These are phyloP conservation scores for Glyphotaelius pellucidus DNA, from an alignment of 2,888 invertebrate genomes.

Conservation along the genomic window DNA sequence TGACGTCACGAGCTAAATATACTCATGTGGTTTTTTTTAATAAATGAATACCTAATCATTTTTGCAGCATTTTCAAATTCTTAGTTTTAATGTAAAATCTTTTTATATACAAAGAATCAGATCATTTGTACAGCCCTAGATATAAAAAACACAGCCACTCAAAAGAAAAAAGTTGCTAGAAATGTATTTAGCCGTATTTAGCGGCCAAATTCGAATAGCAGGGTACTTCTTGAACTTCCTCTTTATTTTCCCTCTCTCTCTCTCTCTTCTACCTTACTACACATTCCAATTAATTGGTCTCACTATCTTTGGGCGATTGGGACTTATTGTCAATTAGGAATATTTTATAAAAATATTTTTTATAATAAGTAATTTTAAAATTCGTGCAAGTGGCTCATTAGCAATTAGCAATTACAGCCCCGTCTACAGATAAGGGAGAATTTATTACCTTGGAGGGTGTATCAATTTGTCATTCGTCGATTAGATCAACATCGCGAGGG, in stretches of 20 bases:
- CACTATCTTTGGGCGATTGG: too few species aligned
- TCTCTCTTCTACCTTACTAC: too few species aligned
- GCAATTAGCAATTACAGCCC: constrained; percentile 38
- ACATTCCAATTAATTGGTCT: too few species aligned
- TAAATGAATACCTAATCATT: too few species aligned
- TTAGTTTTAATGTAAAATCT: too few species aligned
- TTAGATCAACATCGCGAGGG: not conserved
- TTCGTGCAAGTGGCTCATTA: not conserved
- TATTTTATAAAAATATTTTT: not conserved
- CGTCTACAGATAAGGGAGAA: constrained; percentile 24
- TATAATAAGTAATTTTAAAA: not conserved
- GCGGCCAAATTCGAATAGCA: not conserved
- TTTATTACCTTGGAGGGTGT: constrained; percentile 21
- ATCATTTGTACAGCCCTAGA: too few species aligned
- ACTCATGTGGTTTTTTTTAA: too few species aligned
- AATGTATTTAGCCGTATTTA: not conserved
- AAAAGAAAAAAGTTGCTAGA: too few species aligned
- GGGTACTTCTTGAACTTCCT: not conserved
- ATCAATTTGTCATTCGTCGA: constrained; percentile 20
- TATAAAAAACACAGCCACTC: too few species aligned
- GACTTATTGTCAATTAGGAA: not conserved
- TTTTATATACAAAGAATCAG: too few species aligned
- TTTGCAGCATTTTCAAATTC: too few species aligned
- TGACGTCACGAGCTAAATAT: too few species aligned
- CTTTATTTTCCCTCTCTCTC: not conserved